Evolutionary conservation across 2,888 invertebrate species (phyloP), one percentile per base, ranked within the genome.

Genomic region (Rotaria magnacalcarata): DNA sequence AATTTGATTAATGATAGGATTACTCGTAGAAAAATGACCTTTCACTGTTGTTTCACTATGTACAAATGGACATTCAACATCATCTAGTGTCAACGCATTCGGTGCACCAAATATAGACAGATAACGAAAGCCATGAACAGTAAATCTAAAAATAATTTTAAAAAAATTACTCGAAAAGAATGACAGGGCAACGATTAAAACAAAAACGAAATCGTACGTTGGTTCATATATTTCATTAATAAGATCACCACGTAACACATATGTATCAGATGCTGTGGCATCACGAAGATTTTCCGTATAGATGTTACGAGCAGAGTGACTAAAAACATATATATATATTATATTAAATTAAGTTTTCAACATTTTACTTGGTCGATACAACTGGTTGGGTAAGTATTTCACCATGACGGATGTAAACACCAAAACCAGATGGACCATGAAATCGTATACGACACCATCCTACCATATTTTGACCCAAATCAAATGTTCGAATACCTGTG

Each of bases 121-220:
- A 75, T 75, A 75, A 75, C 75, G 75, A 75, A 75, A 75, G 21
- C 75, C 75, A 43, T 75, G 75, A 34, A 75, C 75, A 21, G 75
- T 75, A 75, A 75, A 75, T 41, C 75, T 75, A 75, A 43, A 41
- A 41, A 43, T 16, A 75, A 75, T 10, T 10, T 34, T 2, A 34
- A 24, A 52, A 52, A 52, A 52, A 16, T 52, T 16, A 52, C 0
- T 14, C 2, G 0, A 4, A 16, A 52, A 16, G 14, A 16, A 16
- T 52, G 47, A 47, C 47, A 47, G 8, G 14, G 14, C 16, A 14
- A 50, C 50, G 14, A 50, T 50, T 8, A 50, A 52, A 3, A 52
- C 3, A 52, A 52, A 34, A 52, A 52, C 16, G 16, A 52, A 52
- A 52, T 52, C 52, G 16, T 75, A 75, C 75, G 43, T 75, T 19